These are phyloP conservation scores for Vesta saturnalis DNA, from an alignment of 2,888 invertebrate genomes.

Conservation along the genomic window DNA sequence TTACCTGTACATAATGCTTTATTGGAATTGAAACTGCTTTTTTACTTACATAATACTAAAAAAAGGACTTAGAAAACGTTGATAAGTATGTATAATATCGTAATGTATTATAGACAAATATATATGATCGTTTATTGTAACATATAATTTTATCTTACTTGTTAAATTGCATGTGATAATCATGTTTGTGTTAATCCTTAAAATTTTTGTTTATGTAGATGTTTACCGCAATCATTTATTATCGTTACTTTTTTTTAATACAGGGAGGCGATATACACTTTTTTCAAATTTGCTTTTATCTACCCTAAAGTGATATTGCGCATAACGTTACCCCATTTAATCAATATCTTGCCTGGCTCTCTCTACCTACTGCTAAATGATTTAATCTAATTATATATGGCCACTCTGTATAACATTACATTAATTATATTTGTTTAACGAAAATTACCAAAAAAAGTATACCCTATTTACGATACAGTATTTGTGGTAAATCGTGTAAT, in stretches of 20 bases:
- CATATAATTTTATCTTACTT: conserved; percentile 55
- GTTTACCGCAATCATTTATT: background rate
- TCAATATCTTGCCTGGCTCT: too few species aligned
- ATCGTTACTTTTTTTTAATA: too few species aligned
- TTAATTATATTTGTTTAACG: conserved; percentile 15
- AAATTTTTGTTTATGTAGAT: background rate
- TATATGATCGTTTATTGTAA: conserved; percentile 53
- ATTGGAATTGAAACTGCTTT: conserved; percentile 65
- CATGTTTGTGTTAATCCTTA: conserved; percentile 52
- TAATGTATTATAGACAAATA: conserved; percentile 41
- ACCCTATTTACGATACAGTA: conserved; percentile 30
- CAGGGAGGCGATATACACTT: background rate
- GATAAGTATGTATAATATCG: conserved; percentile 54
- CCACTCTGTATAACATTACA: too few species aligned
- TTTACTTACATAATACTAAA: conserved; percentile 56
- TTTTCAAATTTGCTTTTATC: background rate
- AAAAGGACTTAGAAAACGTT: conserved; percentile 50
- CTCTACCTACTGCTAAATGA: too few species aligned
- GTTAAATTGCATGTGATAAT: conserved; percentile 62
- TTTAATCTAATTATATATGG: too few species aligned
- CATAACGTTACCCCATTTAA: too few species aligned
- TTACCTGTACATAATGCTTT: conserved; percentile 58
- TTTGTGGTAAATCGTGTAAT: conserved; percentile 35
- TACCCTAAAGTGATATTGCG: too few species aligned
- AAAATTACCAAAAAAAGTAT: conserved; percentile 25